Conservation (phyloP, 2,888 invertebrate genomes). For the Lycaena phlaeas region DNA sequence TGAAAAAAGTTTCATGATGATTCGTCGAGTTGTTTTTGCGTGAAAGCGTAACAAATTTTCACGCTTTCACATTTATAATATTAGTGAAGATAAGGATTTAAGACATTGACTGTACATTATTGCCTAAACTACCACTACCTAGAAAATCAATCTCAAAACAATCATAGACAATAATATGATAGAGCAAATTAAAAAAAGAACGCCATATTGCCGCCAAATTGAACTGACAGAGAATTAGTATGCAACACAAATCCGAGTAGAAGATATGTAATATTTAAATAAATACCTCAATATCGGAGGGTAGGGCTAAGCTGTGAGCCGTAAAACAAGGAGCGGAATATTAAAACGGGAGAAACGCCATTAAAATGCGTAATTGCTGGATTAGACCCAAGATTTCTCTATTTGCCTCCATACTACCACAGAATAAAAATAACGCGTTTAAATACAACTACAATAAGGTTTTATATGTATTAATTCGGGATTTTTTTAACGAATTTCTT, state of each 20-base stretch:
- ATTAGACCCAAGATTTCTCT: constrained; percentile 69
- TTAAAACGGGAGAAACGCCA: constrained; percentile 65
- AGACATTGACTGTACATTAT: too few relatives aligned
- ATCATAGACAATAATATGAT: too few relatives aligned
- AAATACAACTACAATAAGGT: too few relatives aligned
- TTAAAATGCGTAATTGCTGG: constrained; percentile 72
- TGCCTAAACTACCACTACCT: too few relatives aligned
- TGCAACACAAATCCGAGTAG: constrained; percentile 15
- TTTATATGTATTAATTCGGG: too few relatives aligned
- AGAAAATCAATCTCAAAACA: too few relatives aligned
- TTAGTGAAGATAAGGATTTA: too few relatives aligned
- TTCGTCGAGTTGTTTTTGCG: too few relatives aligned
- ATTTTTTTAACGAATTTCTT: too few relatives aligned
- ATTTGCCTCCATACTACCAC: constrained; percentile 32
- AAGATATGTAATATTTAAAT: constrained; percentile 20
- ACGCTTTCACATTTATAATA: too few relatives aligned
- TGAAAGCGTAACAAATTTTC: too few relatives aligned
- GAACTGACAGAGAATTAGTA: constrained; percentile 12
- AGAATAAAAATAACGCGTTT: constrained; percentile 13
- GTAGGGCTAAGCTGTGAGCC: constrained; percentile 36
- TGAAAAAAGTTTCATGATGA: too few relatives aligned
- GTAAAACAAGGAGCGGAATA: constrained; percentile 68
- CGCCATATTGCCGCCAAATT: background rate
- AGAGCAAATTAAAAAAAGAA: background rate
- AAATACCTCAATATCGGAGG: constrained; percentile 22